A percentile compares a stretch with the other conserved stretches of the same genome.
phyloP scores from a whole-genome alignment of 2,888 invertebrate species.

The Athalia cordata region DNA sequence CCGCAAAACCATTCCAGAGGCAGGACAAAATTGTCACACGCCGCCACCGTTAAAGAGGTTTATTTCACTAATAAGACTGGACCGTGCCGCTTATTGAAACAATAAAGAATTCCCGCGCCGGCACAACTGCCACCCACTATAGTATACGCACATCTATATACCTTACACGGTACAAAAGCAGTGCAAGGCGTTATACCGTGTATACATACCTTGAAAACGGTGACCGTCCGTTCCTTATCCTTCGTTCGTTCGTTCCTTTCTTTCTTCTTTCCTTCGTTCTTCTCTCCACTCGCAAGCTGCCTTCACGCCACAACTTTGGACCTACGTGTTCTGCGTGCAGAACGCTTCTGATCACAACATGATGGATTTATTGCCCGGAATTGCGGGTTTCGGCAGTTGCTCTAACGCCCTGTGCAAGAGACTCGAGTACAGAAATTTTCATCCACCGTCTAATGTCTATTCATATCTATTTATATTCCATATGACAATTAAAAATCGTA shows the following conservation, averaged over 20 bases:
- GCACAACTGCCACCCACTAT: constrained; percentile 14
- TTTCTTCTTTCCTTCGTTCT: constrained; percentile 4
- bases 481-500: too few relatives aligned
- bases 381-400: constrained; percentile 60
- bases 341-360: constrained; percentile 65
- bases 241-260: constrained; percentile 10
- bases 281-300: background rate
- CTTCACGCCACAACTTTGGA: constrained; percentile 22
- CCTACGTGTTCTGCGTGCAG: constrained; percentile 69
- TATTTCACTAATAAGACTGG: constrained; percentile 74
- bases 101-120: constrained; percentile 69
- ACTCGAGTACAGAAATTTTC: background rate
- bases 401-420: background rate
- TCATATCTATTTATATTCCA: too few relatives aligned
- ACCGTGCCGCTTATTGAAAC: constrained; percentile 73
- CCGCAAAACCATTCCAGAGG: constrained; percentile 45
- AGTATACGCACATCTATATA: background rate
- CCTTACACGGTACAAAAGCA: constrained; percentile 1
- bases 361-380: constrained; percentile 67
- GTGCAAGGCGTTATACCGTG: constrained; percentile 18
- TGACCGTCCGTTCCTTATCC: constrained; percentile 25
- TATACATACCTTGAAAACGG: constrained; percentile 6
- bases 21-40: constrained; percentile 56
- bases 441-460: too few relatives aligned
- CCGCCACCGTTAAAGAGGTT: constrained; percentile 71